Evolutionary conservation across 2,797 vertebrate genomes (phyloP), one percentile per base, ranked within the genome.

Genomic region (Amazona ochrocephala): DNA sequence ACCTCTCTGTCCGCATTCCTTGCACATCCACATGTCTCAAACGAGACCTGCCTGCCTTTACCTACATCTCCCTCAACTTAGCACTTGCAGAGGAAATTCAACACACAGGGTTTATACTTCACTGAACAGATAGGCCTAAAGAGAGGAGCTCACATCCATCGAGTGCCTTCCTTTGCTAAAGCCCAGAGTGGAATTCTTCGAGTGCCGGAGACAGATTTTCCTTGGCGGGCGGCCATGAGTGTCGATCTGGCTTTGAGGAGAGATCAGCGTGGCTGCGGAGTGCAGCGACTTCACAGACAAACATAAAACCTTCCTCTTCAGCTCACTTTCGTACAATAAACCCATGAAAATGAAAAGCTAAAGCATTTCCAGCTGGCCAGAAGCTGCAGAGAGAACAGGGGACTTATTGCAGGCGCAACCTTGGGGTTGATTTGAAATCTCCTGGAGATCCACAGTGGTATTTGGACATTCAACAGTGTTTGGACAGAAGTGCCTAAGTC

Each of bases 161-260:
- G 22, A 62, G 76, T 13, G 5, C 6, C 0, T 11, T 87, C 87
- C 58, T 79, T 82, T 11, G 8, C 51, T 29, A 9, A 26, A 95
- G 90, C 85, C 62, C 70, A 27, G 76, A 94, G 87, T 14, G 73
- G 26, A 94, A 96, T 90, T 95, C 94, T 79, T 94, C 11, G 37
- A 91, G 91, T 10, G 91, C 93, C 84, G 66, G 53, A 94, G 80
- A 44, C 66, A 19, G 79, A 80, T 85, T 91, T 84, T 58, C 90
- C 94, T 95, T 96, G 94, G 96, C 82, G 1, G 47, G 83, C 1
- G 0, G 82, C 96, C 96, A 95, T 3, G 2, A 77, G 65, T 0
- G 56, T 76, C 44, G 56, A 88, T 84, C 87, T 62, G 87, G 89
- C 93, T 91, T 53, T 74, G 20, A 45, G 53, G 80, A 91, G 93